A percentile compares a stretch with the other conserved stretches of the same genome.
These are phyloP conservation scores for Picathartes gymnocephalus DNA, from an alignment of 2,113 vertebrate genomes.

Conservation along the genomic window DNA sequence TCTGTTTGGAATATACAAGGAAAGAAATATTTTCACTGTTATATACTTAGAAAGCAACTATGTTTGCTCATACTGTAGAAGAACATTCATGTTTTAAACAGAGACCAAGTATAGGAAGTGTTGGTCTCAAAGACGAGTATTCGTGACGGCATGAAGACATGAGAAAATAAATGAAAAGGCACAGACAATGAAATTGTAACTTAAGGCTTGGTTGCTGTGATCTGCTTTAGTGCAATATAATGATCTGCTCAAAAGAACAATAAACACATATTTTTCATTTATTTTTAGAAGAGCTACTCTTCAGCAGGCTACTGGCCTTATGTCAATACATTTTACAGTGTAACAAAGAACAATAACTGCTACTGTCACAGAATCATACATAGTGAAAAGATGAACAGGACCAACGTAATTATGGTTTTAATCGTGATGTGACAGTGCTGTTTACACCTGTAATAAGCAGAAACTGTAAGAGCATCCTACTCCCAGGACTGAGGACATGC, in stretches of 20 bases:
- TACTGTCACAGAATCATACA: not conserved
- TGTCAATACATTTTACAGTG: not conserved
- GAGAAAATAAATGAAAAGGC: not conserved
- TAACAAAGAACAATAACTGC: not conserved
- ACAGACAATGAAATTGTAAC: not conserved
- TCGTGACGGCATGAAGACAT: not conserved
- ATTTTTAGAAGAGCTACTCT: not conserved
- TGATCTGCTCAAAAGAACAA: not conserved
- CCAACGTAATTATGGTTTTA: not conserved
- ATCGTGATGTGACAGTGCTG: rapidly evolving
- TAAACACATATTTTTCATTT: not conserved
- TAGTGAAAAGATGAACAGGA: not conserved
- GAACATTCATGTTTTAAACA: not conserved
- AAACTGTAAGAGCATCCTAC: not conserved
- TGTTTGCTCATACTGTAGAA: not conserved
- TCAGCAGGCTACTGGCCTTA: not conserved
- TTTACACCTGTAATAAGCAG: not conserved
- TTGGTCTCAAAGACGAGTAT: not conserved
- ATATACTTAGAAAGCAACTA: not conserved
- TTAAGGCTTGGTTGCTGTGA: not conserved
- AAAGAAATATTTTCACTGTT: not conserved
- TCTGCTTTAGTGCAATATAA: not conserved
- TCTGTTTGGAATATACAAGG: not conserved
- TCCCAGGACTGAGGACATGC: not conserved
- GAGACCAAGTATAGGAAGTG: not conserved